Base-by-base conservation (phyloP, 1,140 invertebrate genomes). In the Drosophila sucinea region DNA sequence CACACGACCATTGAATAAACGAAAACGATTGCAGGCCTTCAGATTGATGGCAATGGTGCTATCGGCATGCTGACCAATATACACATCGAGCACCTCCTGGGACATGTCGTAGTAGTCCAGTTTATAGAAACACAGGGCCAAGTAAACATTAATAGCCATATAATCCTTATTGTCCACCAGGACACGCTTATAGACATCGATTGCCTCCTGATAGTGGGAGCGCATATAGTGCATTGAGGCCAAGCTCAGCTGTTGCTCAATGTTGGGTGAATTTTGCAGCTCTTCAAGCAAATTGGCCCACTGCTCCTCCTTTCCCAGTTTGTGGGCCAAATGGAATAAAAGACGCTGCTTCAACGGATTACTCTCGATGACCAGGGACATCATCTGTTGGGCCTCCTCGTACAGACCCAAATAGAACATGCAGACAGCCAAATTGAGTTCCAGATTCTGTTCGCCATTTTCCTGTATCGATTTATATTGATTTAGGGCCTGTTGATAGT, bases 111-210 rank as follows among this genome's bases (percentile, higher is more conserved):
- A 97, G 86, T 97, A 97, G 92, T 99, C 98, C 60, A 99, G 92
- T 92, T 99, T 99, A 92, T 99, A 99, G 92, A 99, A 99, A 85
- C 98, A 99, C 6, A 99, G 92, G 0, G 98, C 99, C 63, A 99
- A 96, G 92, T 99, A 99, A 6, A 99, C 98, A 93, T 99, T 99
- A 54, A 99, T 92, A 5, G 98, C 98, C 77, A 98, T 92, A 92
- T 96, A 98, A 60, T 98, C 96, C 96, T 97, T 96, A 93, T 99
- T 98, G 78, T 98, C 97, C 1, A 98, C 92, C 11, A 99, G 93
- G 58, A 99, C 95, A 73, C 97, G 95, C 92, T 99, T 99, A 91
- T 99, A 99, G 77, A 99, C 98, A 92, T 99, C 98, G 79, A 99
- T 99, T 27, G 99, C 98, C 93, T 99, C 98, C 92, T 99, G 98